Percentiles rank a stretch among this genome's conserved stretches.
phyloP scores from a whole-genome alignment of 2,797 vertebrate species.

The Molossus molossus region DNA sequence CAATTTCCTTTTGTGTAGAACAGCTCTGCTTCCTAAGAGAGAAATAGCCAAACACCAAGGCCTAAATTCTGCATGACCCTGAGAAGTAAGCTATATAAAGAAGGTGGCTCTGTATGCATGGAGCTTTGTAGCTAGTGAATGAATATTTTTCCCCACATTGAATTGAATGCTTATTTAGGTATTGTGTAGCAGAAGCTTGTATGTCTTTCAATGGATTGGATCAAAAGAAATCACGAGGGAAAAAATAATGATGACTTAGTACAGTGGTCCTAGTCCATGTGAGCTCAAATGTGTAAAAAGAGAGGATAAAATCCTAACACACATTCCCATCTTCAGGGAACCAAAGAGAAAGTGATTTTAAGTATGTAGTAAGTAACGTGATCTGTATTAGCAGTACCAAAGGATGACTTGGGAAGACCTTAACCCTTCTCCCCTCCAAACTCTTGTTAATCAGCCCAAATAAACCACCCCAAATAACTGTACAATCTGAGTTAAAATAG shows the following conservation, averaged over 20 bases:
- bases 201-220: background rate
- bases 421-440: background rate
- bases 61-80: conserved; percentile 40
- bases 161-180: conserved; percentile 5
- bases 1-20: conserved; percentile 21
- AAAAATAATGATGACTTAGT: conserved; percentile 24
- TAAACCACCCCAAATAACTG: conserved; percentile 14
- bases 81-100: background rate
- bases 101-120: background rate
- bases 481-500: conserved; percentile 17
- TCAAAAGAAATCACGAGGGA: background rate
- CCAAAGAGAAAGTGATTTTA: conserved; percentile 40
- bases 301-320: background rate
- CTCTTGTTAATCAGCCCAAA: conserved; percentile 1
- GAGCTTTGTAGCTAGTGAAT: background rate
- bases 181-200: background rate
- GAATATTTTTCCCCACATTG: background rate
- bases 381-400: background rate
- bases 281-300: background rate
- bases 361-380: background rate
- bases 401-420: conserved; percentile 10
- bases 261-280: background rate
- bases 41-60: background rate
- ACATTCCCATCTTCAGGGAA: background rate
- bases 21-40: conserved; percentile 49